Evolutionary conservation across 2,888 invertebrate genomes (phyloP), one percentile per base, ranked within the genome.

Genomic region (Pachydiplax longipennis): DNA sequence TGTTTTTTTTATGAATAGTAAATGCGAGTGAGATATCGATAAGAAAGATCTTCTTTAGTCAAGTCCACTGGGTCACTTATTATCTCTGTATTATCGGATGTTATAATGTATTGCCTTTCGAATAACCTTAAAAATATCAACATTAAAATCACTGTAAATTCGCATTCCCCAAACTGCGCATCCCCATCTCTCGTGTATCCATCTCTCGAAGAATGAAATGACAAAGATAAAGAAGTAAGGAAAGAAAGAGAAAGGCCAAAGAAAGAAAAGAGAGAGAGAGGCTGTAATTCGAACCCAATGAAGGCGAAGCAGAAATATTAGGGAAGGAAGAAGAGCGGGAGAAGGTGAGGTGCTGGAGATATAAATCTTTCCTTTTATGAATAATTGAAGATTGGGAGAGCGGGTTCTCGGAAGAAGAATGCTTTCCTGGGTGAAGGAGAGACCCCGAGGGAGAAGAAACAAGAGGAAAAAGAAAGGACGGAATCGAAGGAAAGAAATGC

Each of bases 331-430:
- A 31, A n/a, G 83, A 35, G 58, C 12, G 31, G 44, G 48, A 53
- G 87, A 37, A 37, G 87, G 61, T 40, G 12, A 48, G n/a, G 58
- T 35, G 37, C 22, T 61, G 61, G 83, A 18, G 58, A 61, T 37
- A 61, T 87, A 87, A 87, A 87, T 87, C 87, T 87, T 87, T 65
- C 65, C 61, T 87, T 87, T 87, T 87, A 87, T 87, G 87, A 87
- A 87, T 87, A 87, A 87, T 87, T 87, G 87, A 87, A 87, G 87
- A 87, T 87, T 61, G 87, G 61, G 61, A 37, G 58, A 61, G 22
- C 15, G 83, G 18, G 44, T 48, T 44, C 44, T 82, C 25, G 25
- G 82, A 44, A 18, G 82, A 48, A 44, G 82, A 44, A 25, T 48
- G 40, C 82, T 22, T 31, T 25, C 73, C 31, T 73, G n/a, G 81